Conservation (phyloP, 53 echinoderm and acorn worm genomes). For the Astropecten irregularis region DNA sequence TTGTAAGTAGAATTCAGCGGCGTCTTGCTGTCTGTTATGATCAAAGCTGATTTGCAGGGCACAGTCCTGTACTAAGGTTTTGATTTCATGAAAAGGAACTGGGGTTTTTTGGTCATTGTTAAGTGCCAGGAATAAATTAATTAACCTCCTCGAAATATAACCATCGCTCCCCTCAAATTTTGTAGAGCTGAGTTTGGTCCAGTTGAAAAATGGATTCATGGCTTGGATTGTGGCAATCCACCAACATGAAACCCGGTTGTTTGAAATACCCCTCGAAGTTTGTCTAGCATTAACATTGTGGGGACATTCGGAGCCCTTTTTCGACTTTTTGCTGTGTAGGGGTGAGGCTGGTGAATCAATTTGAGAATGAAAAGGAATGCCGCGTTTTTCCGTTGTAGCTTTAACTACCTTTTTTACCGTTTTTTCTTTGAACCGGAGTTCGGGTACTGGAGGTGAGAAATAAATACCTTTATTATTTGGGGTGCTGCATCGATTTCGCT, state of each 20-base stretch:
- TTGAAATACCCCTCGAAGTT: conserved; percentile 8
- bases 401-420: background rate
- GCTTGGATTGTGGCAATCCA: conserved; percentile 18
- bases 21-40: too few species aligned
- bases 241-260: background rate
- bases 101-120: background rate
- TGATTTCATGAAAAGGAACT: background rate
- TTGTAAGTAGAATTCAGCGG: conserved; percentile 19
- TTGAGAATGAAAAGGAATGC: background rate
- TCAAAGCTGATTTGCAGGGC: background rate
- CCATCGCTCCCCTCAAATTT: conserved; percentile 17
- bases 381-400: background rate
- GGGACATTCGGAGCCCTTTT: too few species aligned
- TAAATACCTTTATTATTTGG: background rate
- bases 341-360: background rate
- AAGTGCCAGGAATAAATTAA: background rate
- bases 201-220: background rate
- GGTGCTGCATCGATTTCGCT: background rate
- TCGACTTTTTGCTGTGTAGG: background rate
- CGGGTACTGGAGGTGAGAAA: background rate
- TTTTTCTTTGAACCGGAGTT: background rate
- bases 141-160: background rate
- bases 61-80: background rate
- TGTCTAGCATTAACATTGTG: background rate
- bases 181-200: background rate